phyloP scores from a whole-genome alignment of 2,113 vertebrate genomes.

The Chaetops frenatus region DNA sequence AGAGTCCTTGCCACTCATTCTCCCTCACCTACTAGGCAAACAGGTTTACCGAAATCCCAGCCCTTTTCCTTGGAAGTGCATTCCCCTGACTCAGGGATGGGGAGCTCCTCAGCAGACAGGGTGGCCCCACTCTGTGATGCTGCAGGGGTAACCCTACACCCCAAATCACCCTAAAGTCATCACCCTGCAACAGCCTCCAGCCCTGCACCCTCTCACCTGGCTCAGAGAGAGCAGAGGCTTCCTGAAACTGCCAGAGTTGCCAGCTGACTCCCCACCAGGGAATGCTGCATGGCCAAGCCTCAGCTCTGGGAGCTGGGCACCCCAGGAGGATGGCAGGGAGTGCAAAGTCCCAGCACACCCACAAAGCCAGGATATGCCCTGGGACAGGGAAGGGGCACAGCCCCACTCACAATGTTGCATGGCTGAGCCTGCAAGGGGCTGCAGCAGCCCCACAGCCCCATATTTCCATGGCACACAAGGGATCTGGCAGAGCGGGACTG shows the following conservation, averaged over 20 bases:
- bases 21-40: conserved; percentile 7
- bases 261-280: not conserved
- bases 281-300: not conserved
- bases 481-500: fast-evolving
- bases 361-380: not conserved
- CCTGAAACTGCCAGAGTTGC: not conserved
- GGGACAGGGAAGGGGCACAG: not conserved
- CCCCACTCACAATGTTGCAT: fast-evolving
- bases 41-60: conserved; percentile 17
- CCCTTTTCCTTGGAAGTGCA: not conserved
- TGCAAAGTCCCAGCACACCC: not conserved
- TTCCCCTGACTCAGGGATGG: not conserved
- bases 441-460: fast-evolving
- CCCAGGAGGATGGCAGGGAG: not conserved
- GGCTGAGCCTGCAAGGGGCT: not conserved
- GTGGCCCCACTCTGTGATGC: not conserved
- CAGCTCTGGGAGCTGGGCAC: not conserved
- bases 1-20: not conserved
- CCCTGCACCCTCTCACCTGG: not conserved
- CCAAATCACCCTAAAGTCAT: not conserved
- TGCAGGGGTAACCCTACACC: not conserved
- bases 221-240: not conserved
- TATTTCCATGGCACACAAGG: not conserved
- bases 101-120: not conserved
- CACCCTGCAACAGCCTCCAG: not conserved